phyloP scores from a whole-genome alignment of 1,140 invertebrate species.

The Drosophila mojavensis region DNA sequence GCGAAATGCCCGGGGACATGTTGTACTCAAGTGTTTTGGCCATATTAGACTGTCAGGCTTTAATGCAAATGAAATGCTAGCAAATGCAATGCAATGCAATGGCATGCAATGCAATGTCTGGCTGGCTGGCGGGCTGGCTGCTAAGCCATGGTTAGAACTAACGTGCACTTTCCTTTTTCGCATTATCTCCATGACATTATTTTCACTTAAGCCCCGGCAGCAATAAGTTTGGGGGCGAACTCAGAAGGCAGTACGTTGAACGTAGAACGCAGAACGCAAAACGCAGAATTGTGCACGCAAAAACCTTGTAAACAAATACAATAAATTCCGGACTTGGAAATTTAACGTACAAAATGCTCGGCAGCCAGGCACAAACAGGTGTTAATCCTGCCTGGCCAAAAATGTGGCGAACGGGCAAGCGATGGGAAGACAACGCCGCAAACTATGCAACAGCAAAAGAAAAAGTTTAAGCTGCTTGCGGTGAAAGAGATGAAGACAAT shows the following conservation, averaged over 20 bases:
- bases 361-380: slow-evolving; percentile 70
- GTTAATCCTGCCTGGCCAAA: slow-evolving; percentile 66
- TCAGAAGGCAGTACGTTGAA: slow-evolving; percentile 12
- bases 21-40: slow-evolving; percentile 37
- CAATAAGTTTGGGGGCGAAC: slow-evolving; percentile 40
- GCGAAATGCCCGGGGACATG: slow-evolving; percentile 27
- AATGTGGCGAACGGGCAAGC: not conserved
- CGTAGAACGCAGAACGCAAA: slow-evolving; percentile 20
- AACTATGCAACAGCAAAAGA: slow-evolving; percentile 35
- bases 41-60: slow-evolving; percentile 44
- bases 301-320: slow-evolving; percentile 81
- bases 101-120: not conserved
- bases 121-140: slow-evolving; percentile 1
- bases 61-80: slow-evolving; percentile 73
- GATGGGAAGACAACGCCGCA: slow-evolving; percentile 19
- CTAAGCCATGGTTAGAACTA: slow-evolving; percentile 35
- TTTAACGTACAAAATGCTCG: slow-evolving; percentile 49
- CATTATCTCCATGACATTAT: slow-evolving; percentile 71
- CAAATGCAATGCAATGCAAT: slow-evolving; percentile 8
- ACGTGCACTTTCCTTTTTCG: slow-evolving; percentile 70
- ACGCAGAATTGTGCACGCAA: slow-evolving; percentile 68
- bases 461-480: slow-evolving; percentile 52
- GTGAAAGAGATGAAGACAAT: not conserved
- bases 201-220: slow-evolving; percentile 67
- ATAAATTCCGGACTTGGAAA: slow-evolving; percentile 74